phyloP scores from a whole-genome alignment of 2,113 vertebrate genomes.

The Rhabdomys dilectus region DNA sequence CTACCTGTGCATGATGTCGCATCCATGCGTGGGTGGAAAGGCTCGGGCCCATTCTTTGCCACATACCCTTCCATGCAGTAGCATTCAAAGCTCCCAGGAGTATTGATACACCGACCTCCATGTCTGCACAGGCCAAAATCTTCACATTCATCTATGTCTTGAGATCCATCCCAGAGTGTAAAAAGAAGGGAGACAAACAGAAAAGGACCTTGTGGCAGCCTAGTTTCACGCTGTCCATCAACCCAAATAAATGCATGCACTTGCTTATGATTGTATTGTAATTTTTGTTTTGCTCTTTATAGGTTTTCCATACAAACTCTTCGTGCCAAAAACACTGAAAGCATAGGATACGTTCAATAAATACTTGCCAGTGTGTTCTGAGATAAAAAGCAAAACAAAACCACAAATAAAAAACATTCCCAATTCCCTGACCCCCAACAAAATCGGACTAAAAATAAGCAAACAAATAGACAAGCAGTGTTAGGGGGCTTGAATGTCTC shows the following conservation, averaged over 20 bases:
- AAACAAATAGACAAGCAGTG: background rate
- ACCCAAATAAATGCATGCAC: background rate
- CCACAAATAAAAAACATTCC: background rate
- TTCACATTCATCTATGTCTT: slow-evolving; percentile 94
- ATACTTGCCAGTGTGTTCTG: background rate
- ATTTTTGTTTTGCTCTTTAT: slow-evolving; percentile 10
- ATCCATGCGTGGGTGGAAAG: slow-evolving; percentile 86
- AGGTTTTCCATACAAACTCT: background rate
- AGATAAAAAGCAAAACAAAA: background rate
- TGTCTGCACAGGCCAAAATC: slow-evolving; percentile 87
- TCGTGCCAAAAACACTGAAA: background rate
- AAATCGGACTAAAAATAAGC: background rate
- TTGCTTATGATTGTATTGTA: background rate
- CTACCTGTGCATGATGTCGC: slow-evolving; percentile 90
- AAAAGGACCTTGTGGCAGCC: background rate
- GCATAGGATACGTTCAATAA: slow-evolving; percentile 5
- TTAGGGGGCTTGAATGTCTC: background rate
- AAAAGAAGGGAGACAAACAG: background rate
- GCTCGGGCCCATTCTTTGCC: slow-evolving; percentile 85
- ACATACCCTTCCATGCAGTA: slow-evolving; percentile 91
- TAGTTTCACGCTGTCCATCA: background rate
- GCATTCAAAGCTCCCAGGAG: slow-evolving; percentile 91
- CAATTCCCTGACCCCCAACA: background rate
- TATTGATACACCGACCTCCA: slow-evolving; percentile 91
- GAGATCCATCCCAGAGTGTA: slow-evolving; percentile 45